Conservation (phyloP, 1,140 invertebrate genomes). For the Protaetia brevitarsis region DNA sequence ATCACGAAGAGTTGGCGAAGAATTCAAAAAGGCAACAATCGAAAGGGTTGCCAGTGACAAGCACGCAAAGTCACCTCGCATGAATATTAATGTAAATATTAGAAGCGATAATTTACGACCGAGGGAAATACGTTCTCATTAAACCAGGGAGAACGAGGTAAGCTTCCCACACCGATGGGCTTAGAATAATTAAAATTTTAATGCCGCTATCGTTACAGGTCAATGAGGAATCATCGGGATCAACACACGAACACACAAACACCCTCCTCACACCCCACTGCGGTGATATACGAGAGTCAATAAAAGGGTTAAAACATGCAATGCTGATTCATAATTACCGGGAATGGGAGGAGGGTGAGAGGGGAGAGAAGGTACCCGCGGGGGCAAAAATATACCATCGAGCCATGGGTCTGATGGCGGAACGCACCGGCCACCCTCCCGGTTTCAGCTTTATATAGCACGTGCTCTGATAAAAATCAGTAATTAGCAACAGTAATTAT, state of each 20-base stretch:
- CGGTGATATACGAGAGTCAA: conserved; percentile 40
- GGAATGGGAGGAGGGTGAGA: conserved; percentile 19
- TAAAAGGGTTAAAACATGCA: conserved; percentile 45
- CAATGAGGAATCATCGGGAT: background rate
- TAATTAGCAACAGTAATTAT: conserved; percentile 49
- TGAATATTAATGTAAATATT: conserved; percentile 25
- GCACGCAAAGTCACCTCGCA: conserved; percentile 19
- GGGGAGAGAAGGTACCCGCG: conserved; percentile 1
- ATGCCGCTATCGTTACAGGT: background rate
- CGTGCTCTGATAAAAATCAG: conserved; percentile 49
- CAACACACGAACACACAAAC: background rate
- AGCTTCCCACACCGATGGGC: background rate
- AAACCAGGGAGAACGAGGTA: background rate
- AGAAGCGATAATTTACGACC: conserved; percentile 6
- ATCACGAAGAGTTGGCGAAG: no score
- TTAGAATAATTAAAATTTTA: conserved; percentile 25
- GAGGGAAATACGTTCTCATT: conserved; percentile 11
- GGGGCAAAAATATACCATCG: conserved; percentile 33
- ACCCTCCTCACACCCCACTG: background rate
- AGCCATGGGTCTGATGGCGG: no score
- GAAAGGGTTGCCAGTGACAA: conserved; percentile 16
- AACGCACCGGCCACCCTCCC: conserved; percentile 36
- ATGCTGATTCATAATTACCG: conserved; percentile 46
- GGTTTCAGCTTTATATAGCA: conserved; percentile 35
- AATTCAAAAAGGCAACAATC: background rate